Percentiles rank a stretch among this genome's conserved stretches.
Conservation (phyloP, 2,113 vertebrate species). For the Recurvirostra avosetta region DNA sequence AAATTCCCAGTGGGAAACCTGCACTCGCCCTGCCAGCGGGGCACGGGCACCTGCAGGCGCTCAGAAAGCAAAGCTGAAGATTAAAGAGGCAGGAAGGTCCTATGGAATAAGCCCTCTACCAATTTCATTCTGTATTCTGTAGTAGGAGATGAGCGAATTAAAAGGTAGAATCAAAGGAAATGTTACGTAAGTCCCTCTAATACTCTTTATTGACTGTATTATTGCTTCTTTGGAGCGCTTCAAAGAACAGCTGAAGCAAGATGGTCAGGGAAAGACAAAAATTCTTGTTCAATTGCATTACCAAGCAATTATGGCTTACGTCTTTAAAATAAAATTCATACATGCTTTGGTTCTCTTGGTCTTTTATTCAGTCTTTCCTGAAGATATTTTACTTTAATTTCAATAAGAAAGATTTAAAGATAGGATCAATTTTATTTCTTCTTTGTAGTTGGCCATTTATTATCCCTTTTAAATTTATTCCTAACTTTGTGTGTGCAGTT, state of each 20-base stretch:
- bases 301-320: neutral
- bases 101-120: conserved; percentile 60
- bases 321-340: neutral
- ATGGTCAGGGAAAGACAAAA: neutral
- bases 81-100: conserved; percentile 75
- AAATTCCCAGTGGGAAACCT: conserved; percentile 80
- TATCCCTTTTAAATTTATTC: conserved; percentile 37
- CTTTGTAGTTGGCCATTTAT: conserved; percentile 18
- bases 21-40: conserved; percentile 80
- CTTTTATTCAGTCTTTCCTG: conserved; percentile 2
- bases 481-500: neutral
- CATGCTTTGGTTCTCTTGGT: neutral
- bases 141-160: conserved; percentile 39
- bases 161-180: conserved; percentile 38
- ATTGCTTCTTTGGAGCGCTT: neutral
- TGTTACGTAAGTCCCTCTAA: conserved; percentile 9
- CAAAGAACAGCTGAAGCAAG: neutral
- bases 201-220: neutral
- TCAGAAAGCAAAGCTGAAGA: conserved; percentile 78
- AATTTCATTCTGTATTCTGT: conserved; percentile 71
- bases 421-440: neutral
- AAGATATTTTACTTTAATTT: conserved; percentile 36
- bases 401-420: conserved; percentile 5
- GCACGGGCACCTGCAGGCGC: conserved; percentile 72
- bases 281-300: neutral